phyloP scores from a whole-genome alignment of 2,797 vertebrate species.

The Pagetopsis macropterus region DNA sequence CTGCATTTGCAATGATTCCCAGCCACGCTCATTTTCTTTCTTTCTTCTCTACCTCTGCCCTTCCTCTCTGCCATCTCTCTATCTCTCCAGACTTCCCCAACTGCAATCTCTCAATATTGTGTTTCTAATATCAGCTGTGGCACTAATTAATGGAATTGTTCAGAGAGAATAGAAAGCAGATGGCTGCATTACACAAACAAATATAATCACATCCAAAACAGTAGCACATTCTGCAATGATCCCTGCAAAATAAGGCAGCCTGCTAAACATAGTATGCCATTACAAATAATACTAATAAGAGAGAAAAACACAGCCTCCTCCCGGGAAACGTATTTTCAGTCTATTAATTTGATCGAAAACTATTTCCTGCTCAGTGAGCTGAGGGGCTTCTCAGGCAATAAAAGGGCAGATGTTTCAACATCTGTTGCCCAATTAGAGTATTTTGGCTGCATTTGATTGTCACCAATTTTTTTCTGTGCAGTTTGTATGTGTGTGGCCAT shows the following conservation, averaged over 20 bases:
- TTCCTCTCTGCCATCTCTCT: conserved; percentile 37
- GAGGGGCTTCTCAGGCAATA: conserved; percentile 5
- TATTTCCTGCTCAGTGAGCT: conserved; percentile 20
- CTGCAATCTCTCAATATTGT: conserved; percentile 72
- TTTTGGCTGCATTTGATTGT: conserved; percentile 45
- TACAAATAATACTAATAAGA: conserved; percentile 49
- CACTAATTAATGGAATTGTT: conserved; percentile 83
- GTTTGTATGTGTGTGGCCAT: not conserved
- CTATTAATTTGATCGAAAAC: conserved; percentile 40
- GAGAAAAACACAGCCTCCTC: conserved; percentile 39
- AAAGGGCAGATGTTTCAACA: conserved; percentile 50
- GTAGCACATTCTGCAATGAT: conserved; percentile 67
- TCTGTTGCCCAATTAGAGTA: conserved; percentile 45
- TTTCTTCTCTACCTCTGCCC: conserved; percentile 19
- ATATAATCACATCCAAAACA: conserved; percentile 74
- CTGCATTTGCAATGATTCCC: conserved; percentile 75
- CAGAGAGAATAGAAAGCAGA: conserved; percentile 80
- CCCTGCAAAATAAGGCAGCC: conserved; percentile 58
- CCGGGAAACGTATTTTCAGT: conserved; percentile 39
- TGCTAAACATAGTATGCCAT: conserved; percentile 55
- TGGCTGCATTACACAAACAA: conserved; percentile 81
- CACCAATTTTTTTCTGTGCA: conserved; percentile 9
- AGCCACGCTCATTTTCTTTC: conserved; percentile 56
- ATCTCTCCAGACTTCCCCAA: conserved; percentile 55
- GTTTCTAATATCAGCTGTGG: conserved; percentile 77